Base-by-base conservation (phyloP, 1,140 invertebrate genomes). In the Wasmannia auropunctata region DNA sequence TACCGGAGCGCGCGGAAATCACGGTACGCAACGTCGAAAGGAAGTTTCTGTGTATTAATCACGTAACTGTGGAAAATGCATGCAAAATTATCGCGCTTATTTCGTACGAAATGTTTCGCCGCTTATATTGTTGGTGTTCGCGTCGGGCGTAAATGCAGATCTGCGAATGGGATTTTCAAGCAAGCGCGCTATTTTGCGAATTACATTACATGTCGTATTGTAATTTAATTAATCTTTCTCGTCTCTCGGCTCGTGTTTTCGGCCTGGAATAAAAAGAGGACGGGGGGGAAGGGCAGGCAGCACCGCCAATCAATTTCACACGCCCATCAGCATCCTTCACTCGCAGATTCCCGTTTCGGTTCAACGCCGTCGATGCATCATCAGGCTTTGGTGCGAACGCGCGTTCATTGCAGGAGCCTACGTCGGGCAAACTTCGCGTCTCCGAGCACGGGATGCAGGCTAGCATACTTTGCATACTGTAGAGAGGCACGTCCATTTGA, bases 401-500 rank as follows among this genome's bases (percentile, higher is more conserved):
- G 28, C 60, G 60, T 51, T 49, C 62, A 56, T 37, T 51, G 54
- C 63, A 16, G 46, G 2, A 58, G 85, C 87, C 65, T 89, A 87
- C 54, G 72, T 60, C 80, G 49, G 11, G 60, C 54, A 85, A 90
- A 88, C 75, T 90, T 80, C 34, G 54, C 83, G 75, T 81, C 72
- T 76, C 54, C 72, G 31, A n/a, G 62, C 25, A 70, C 58, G 63
- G 76, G 74, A 79, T 84, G 31, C 63, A 74, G 70, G 3, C 63
- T 72, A 56, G 54, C 80, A 91, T 90, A 92, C 87, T 92, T 92
- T 92, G 87, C 91, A 91, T 92, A 91, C 87, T 86, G 70, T 65
- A 85, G 76, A 85, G 49, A 74, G 81, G 69, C 84, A 83, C 83
- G 90, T 92, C 91, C 91, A 93, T 92, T 93, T 92, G 92, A 92